Evolutionary conservation across 2,888 invertebrate species (phyloP).

Genomic region (Melanargia galathea): DNA sequence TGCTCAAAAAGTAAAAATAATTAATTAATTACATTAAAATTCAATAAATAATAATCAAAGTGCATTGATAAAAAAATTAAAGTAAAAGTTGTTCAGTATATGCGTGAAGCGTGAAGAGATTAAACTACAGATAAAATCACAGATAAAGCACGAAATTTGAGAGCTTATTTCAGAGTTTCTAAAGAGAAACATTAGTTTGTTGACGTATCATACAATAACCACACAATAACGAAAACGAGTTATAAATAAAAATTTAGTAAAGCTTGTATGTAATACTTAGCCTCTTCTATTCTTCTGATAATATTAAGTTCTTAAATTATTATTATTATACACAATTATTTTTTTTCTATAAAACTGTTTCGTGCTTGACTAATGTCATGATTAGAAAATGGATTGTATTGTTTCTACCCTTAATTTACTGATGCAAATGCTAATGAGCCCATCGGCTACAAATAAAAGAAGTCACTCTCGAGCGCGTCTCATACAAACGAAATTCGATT

Average conservation of each 20-base stretch:
- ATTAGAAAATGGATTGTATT: slow-evolving; percentile 37
- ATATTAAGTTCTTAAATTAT: slow-evolving; percentile 12
- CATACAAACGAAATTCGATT: too few relatives aligned
- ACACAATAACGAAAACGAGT: slow-evolving; percentile 16
- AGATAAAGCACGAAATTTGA: slow-evolving; percentile 73
- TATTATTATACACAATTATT: too few relatives aligned
- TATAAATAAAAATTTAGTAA: slow-evolving; percentile 22
- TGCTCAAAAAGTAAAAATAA: slow-evolving; percentile 73
- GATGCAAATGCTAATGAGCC: neutral
- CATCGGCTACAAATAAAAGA: too few relatives aligned
- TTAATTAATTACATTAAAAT: slow-evolving; percentile 65
- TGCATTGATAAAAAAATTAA: slow-evolving; percentile 65
- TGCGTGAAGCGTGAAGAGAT: slow-evolving; percentile 56
- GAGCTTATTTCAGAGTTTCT: slow-evolving; percentile 56
- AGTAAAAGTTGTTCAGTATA: slow-evolving; percentile 68
- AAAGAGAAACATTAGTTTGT: slow-evolving; percentile 14
- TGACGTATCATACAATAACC: slow-evolving; percentile 19
- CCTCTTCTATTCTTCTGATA: slow-evolving; percentile 29
- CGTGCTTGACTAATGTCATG: slow-evolving; percentile 37
- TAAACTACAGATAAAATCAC: slow-evolving; percentile 71
- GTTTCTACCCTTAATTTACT: slow-evolving; percentile 34
- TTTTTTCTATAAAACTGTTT: slow-evolving; percentile 18
- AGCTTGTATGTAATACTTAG: slow-evolving; percentile 31
- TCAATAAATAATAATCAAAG: slow-evolving; percentile 78
- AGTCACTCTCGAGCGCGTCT: too few relatives aligned